Percentiles rank a stretch among this genome's conserved stretches.
Conservation (phyloP, 1,140 invertebrate genomes). For the Andricus grossulariae region DNA sequence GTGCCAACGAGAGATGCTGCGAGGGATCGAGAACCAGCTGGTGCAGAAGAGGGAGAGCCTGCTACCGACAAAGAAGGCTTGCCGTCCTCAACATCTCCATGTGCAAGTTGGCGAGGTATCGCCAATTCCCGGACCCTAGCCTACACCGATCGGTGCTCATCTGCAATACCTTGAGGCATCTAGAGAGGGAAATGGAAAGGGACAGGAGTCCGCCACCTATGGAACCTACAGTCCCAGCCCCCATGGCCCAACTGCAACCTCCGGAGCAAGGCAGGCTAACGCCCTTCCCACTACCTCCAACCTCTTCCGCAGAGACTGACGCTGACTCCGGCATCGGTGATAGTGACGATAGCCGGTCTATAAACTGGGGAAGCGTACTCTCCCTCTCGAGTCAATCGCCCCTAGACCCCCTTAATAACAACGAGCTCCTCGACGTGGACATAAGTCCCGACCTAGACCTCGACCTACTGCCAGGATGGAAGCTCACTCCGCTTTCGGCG, state of each 20-base stretch:
- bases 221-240: constrained; percentile 67
- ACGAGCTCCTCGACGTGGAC: constrained; percentile 80
- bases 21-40: constrained; percentile 85
- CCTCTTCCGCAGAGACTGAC: constrained; percentile 77
- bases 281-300: constrained; percentile 77
- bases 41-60: constrained; percentile 84
- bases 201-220: constrained; percentile 78
- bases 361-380: constrained; percentile 94
- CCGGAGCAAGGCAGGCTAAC: constrained; percentile 79
- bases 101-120: constrained; percentile 91
- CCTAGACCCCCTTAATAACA: constrained; percentile 88
- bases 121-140: constrained; percentile 92
- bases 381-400: constrained; percentile 90
- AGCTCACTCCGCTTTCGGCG: constrained; percentile 80
- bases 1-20: constrained; percentile 82
- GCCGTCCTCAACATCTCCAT: constrained; percentile 95
- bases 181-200: constrained; percentile 92
- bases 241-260: constrained; percentile 72
- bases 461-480: constrained; percentile 81
- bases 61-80: constrained; percentile 89
- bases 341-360: constrained; percentile 84
- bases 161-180: constrained; percentile 92
- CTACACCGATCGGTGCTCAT: constrained; percentile 95
- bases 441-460: constrained; percentile 77
- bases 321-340: constrained; percentile 87